Evolutionary conservation across 2,888 invertebrate genomes (phyloP).

Genomic region (Aleiodes leptofemur): DNA sequence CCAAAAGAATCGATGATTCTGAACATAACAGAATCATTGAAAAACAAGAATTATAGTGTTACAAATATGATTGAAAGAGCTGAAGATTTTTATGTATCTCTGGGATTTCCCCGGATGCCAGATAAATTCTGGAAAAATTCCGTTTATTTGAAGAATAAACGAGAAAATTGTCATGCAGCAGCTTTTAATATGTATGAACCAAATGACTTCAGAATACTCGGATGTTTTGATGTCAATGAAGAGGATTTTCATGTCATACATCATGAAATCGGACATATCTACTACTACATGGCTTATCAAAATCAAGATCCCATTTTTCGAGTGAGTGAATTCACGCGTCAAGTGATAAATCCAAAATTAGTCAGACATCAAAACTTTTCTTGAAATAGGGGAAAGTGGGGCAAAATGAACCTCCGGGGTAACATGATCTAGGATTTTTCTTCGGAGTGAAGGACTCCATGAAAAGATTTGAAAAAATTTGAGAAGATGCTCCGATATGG

Average conservation of each 20-base stretch:
- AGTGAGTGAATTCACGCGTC: conserved; percentile 72
- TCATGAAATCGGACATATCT: conserved; percentile 86
- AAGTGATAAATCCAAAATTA: too few species aligned
- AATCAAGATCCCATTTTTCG: conserved; percentile 81
- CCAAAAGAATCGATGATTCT: conserved; percentile 75
- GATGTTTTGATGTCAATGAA: conserved; percentile 79
- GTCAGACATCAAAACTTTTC: too few species aligned
- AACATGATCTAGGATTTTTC: too few species aligned
- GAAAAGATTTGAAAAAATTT: too few species aligned
- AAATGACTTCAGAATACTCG: conserved; percentile 82
- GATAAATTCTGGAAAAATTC: conserved; percentile 81
- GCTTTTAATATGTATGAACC: conserved; percentile 84
- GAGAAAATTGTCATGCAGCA: conserved; percentile 81
- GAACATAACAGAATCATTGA: conserved; percentile 77
- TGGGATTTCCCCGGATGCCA: conserved; percentile 81
- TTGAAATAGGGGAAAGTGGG: too few species aligned
- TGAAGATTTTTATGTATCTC: conserved; percentile 82
- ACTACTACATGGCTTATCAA: conserved; percentile 84
- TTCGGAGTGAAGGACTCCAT: too few species aligned
- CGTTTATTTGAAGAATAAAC: conserved; percentile 75
- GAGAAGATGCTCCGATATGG: too few species aligned
- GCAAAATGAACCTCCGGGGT: too few species aligned
- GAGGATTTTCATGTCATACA: conserved; percentile 82
- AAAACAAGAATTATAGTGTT: conserved; percentile 78
- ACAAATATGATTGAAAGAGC: conserved; percentile 80